These are phyloP conservation scores for Tetragonula clypearis DNA, from an alignment of 1,140 invertebrate genomes.

Conservation along the genomic window DNA sequence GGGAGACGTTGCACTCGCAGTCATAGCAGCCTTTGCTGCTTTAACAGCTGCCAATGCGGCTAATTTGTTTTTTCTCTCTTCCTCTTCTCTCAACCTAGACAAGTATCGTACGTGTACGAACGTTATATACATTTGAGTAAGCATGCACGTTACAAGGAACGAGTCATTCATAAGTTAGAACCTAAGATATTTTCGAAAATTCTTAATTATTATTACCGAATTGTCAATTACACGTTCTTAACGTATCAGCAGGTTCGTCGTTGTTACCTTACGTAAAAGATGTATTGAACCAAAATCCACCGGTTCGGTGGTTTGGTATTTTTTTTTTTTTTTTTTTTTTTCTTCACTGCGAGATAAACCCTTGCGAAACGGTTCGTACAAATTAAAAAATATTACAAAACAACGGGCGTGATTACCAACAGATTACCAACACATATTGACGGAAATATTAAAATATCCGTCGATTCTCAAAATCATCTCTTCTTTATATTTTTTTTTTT, in stretches of 20 bases:
- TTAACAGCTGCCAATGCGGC: slow-evolving; percentile 62
- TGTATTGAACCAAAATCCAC: not conserved
- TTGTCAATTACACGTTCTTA: not conserved
- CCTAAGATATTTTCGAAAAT: not conserved
- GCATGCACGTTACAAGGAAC: not conserved
- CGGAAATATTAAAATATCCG: not conserved
- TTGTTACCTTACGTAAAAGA: not conserved
- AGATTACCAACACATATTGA: not conserved
- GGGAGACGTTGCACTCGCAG: slow-evolving; percentile 48
- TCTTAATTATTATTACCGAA: not conserved
- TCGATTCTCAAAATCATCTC: not conserved
- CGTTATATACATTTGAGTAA: not conserved
- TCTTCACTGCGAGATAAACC: not conserved
- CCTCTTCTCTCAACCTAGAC: slow-evolving; percentile 73
- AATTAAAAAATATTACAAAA: not conserved
- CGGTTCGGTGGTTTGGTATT: too few species aligned
- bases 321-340: too few species aligned
- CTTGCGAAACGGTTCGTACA: not conserved
- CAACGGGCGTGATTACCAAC: not conserved
- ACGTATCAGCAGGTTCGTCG: not conserved
- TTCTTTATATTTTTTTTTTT: not conserved
- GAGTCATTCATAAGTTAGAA: not conserved
- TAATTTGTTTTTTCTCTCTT: slow-evolving; percentile 73
- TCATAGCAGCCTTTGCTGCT: slow-evolving; percentile 63
- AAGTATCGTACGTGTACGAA: slow-evolving; percentile 31